Evolutionary conservation across 2,797 vertebrate genomes (phyloP).

Genomic region (Ibycter americanus): DNA sequence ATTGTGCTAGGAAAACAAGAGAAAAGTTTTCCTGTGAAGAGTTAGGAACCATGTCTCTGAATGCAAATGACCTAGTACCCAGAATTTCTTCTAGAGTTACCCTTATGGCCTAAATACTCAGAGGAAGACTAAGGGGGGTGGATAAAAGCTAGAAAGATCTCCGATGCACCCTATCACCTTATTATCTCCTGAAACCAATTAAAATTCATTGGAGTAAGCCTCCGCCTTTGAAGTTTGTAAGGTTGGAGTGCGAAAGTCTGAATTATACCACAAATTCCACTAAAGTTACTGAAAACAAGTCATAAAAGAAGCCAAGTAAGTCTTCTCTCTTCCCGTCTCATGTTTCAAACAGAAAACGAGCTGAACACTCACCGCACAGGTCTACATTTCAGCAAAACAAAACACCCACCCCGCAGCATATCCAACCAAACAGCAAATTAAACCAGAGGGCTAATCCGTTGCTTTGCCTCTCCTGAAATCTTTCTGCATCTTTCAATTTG

Average conservation of each 20-base stretch:
- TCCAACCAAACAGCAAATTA: background rate
- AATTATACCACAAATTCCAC: background rate
- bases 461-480: background rate
- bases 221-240: slow-evolving; percentile 3
- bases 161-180: background rate
- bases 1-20: background rate
- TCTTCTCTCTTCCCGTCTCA: background rate
- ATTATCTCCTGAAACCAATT: background rate
- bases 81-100: background rate
- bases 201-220: background rate
- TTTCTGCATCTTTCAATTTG: background rate
- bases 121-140: background rate
- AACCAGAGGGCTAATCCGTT: background rate
- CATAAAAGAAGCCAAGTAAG: background rate
- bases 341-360: background rate
- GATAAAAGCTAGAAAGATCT: background rate
- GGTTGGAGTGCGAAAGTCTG: background rate
- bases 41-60: background rate
- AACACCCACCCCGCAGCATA: background rate
- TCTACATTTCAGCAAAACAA: background rate
- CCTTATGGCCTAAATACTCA: background rate
- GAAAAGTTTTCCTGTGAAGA: background rate
- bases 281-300: background rate
- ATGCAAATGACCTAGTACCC: background rate
- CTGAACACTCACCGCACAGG: background rate